Conservation (phyloP, 2,797 vertebrate genomes). For the Muscicapa comitata region DNA sequence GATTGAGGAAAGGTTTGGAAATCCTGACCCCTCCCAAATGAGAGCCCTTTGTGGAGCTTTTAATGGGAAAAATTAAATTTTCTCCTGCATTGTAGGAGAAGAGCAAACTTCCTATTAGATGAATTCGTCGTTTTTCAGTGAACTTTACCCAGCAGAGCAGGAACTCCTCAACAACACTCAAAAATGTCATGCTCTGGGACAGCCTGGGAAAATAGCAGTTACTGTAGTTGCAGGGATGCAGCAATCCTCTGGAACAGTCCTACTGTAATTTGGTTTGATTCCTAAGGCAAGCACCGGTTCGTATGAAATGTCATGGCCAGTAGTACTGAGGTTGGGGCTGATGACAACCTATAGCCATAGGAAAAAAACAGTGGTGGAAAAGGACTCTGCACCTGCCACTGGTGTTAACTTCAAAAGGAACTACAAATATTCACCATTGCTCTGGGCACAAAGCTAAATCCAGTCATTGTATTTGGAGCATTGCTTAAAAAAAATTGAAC, state of each 20-base stretch:
- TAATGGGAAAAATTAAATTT: neutral
- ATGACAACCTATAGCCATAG: neutral
- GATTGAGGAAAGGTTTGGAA: neutral
- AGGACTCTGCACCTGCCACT: neutral
- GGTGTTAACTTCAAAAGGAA: neutral
- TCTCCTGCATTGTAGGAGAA: neutral
- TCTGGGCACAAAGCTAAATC: neutral
- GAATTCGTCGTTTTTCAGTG: neutral
- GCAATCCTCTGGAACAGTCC: neutral
- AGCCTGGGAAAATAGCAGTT: neutral
- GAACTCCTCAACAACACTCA: neutral
- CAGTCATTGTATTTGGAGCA: neutral
- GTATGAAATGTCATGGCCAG: neutral
- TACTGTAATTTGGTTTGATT: neutral
- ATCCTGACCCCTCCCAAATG: neutral
- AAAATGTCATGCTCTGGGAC: neutral
- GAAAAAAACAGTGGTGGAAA: neutral
- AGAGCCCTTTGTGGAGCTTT: neutral
- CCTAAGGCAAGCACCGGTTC: neutral
- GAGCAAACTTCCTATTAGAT: neutral
- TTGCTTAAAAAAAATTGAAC: neutral
- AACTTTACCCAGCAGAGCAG: neutral
- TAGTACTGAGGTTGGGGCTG: neutral
- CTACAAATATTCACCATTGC: neutral
- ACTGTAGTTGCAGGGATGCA: neutral